Base-by-base conservation (phyloP, 2,888 invertebrate genomes). In the Sericinus montela region DNA sequence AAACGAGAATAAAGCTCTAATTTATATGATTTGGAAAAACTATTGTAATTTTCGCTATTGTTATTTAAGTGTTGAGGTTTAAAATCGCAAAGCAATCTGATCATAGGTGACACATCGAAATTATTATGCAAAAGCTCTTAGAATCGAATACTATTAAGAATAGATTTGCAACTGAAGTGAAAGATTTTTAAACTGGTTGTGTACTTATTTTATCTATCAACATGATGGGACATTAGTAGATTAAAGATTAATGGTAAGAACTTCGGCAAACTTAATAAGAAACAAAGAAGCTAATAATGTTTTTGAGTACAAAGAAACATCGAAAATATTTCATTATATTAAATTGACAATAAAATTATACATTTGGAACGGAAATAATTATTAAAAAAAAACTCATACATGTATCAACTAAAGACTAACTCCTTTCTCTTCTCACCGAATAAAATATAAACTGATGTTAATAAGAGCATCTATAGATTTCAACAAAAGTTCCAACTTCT, bases 91-190 rank as follows among this genome's bases (percentile, higher is more conserved):
- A 30, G 10, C 29, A 10, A 13, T 36, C 14, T 19, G 35, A n/a
- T 7, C 36, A 40, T 45, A 41, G 36, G 40, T 41, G 40, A 15
- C 35, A 41, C 36, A 41, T 16, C 40, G 15, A 15, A 46, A 30
- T 36, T 40, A 40, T 45, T 45, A 50, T 50, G 50, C 50, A 45
- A 50, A 50, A 45, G 23, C 36, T 23, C 28, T 35, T 32, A 23
- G 39, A 49, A 39, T 45, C 44, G 29, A 49, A 19, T 49, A 44
- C 48, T 44, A 49, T 50, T 45, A 50, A 40, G 50, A 36, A 50
- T 39, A 36, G 45, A 45, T 45, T 45, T 45, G 44, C 49, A 41
- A 36, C n/a, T 45, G 23, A 25, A 50, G 40, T 11, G 10, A 34
- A 19, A 48, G 41, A 49, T 45, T 40, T 45, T 19, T 9, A 32